Conservation (phyloP, 1,140 invertebrate species). For the Lepidurus couesii region DNA sequence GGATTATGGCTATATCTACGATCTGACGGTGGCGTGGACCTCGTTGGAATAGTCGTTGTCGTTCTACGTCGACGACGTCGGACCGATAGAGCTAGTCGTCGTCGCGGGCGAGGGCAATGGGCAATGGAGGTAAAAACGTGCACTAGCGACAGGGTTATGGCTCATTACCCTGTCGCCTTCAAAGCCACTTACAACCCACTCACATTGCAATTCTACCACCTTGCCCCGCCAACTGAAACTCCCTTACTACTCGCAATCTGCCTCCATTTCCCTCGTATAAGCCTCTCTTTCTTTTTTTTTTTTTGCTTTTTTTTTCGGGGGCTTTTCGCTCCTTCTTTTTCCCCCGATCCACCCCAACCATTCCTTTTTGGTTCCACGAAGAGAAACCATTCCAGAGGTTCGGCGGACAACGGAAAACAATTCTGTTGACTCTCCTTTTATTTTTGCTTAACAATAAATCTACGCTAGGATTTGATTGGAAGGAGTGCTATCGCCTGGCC, state of each 20-base stretch:
- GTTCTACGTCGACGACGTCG: slow-evolving; percentile 1
- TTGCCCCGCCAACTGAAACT: not conserved
- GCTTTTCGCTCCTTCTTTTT: not conserved
- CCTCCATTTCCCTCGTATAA: not conserved
- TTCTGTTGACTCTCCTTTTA: not conserved
- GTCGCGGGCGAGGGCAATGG: slow-evolving; percentile 15
- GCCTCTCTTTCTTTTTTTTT: not conserved
- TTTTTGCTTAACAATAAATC: not conserved
- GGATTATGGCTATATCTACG: slow-evolving; percentile 18
- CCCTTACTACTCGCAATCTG: slow-evolving; percentile 21
- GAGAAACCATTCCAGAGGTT: not conserved
- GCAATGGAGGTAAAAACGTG: slow-evolving; percentile 21
- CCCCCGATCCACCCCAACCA: not conserved
- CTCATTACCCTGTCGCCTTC: slow-evolving; percentile 18
- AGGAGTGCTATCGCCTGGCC: not conserved
- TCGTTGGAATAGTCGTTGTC: slow-evolving; percentile 9
- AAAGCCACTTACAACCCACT: slow-evolving; percentile 21
- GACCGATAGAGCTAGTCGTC: slow-evolving; percentile 3
- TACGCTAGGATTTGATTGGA: not conserved
- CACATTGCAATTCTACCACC: slow-evolving; percentile 21
- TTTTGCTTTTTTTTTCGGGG: not conserved
- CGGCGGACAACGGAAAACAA: not conserved
- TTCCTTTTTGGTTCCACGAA: not conserved
- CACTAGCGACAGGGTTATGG: slow-evolving; percentile 20
- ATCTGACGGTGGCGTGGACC: slow-evolving; percentile 16